A percentile compares a stretch with the other conserved stretches of the same genome.
Evolutionary conservation across 2,797 vertebrate genomes (phyloP).

Genomic region (Darevskia nairensis): DNA sequence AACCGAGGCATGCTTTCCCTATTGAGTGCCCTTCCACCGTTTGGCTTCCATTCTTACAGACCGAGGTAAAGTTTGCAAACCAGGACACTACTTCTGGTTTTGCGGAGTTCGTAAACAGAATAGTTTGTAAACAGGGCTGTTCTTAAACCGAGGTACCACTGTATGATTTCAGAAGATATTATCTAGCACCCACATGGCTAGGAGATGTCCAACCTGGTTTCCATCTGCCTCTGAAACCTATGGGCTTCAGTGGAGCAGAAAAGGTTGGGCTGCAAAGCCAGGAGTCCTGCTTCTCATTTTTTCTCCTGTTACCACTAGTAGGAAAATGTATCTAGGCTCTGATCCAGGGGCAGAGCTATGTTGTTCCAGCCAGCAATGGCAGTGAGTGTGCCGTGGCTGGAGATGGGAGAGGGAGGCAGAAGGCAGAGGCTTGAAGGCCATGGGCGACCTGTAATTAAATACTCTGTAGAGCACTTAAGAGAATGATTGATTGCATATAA

Average conservation of each 20-base stretch:
- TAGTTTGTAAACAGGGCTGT: too few species aligned
- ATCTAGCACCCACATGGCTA: background rate
- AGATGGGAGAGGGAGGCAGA: background rate
- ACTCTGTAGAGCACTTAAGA: background rate
- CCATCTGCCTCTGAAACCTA: background rate
- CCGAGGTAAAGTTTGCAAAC: too few species aligned
- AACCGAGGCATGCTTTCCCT: too few species aligned
- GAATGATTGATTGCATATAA: background rate
- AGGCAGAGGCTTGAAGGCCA: background rate
- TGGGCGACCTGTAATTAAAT: background rate
- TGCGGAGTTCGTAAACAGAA: too few species aligned
- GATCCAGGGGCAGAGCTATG: background rate
- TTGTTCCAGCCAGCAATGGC: background rate
- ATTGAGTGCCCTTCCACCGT: too few species aligned
- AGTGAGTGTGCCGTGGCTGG: too few species aligned
- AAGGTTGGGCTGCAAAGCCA: background rate
- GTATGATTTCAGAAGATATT: background rate
- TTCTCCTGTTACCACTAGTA: too few species aligned
- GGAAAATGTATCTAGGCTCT: background rate
- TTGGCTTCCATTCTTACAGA: too few species aligned
- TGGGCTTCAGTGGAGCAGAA: background rate
- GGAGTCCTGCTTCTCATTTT: background rate
- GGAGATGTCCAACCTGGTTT: background rate
- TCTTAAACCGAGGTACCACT: too few species aligned
- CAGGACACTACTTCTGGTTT: too few species aligned